Conservation (phyloP, 1,140 invertebrate genomes). For the Coptotermes formosanus region DNA sequence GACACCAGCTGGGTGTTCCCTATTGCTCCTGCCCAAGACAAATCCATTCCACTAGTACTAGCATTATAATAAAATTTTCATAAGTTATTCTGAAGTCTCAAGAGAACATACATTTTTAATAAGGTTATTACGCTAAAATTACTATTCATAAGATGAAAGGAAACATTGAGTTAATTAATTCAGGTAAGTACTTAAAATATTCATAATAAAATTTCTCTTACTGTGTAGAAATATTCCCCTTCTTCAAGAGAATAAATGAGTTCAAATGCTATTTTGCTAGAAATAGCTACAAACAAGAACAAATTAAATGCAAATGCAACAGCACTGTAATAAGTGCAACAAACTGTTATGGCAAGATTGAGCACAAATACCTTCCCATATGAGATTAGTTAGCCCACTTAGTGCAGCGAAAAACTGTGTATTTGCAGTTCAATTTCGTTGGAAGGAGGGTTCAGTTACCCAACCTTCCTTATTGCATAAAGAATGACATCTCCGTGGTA, state of each 20-base stretch:
- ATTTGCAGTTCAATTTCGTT: no score
- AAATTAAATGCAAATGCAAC: neutral
- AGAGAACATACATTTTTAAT: constrained; percentile 4
- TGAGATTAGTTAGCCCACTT: no score
- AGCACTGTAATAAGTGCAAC: no score
- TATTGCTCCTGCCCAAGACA: neutral
- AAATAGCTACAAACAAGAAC: neutral
- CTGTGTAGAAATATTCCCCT: neutral
- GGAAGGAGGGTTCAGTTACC: no score
- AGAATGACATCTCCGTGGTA: no score
- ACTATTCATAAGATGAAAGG: constrained; percentile 4
- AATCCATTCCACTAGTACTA: neutral
- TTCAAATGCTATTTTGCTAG: neutral
- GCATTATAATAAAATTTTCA: neutral
- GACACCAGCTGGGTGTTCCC: no score
- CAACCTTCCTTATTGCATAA: no score
- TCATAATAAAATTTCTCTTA: neutral
- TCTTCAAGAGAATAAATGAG: neutral
- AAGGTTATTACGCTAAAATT: neutral
- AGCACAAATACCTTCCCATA: no score
- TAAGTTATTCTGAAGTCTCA: neutral
- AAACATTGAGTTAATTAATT: constrained; percentile 8
- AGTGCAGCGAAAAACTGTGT: no score
- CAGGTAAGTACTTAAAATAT: neutral
- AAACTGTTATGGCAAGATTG: no score